Conservation (phyloP, 2,888 invertebrate genomes). For the Agrotis clavis region DNA sequence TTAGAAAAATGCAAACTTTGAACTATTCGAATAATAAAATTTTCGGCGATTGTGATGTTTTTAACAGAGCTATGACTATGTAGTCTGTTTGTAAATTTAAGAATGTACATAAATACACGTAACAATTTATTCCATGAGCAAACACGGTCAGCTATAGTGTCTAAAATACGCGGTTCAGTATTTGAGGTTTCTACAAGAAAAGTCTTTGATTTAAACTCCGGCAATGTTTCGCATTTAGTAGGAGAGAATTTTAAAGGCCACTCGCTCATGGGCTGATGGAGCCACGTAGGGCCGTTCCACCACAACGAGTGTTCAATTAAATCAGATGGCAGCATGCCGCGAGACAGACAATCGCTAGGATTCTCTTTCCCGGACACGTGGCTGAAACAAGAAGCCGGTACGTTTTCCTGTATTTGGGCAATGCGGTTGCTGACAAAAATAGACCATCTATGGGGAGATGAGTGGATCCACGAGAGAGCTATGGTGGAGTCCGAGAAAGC, state of each 20-base stretch:
- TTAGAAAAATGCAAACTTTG: too few species aligned
- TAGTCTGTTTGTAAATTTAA: neutral
- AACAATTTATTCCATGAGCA: neutral
- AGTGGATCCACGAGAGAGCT: neutral
- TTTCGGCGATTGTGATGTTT: neutral
- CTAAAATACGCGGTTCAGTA: neutral
- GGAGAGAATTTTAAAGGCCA: neutral
- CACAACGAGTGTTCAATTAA: slow-evolving; percentile 1
- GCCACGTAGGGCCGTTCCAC: neutral
- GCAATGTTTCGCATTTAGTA: neutral
- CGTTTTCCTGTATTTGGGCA: neutral
- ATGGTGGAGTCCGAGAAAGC: neutral
- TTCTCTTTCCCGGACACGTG: neutral
- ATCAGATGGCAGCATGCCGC: neutral
- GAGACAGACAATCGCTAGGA: neutral
- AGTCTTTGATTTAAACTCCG: neutral
- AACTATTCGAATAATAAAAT: neutral
- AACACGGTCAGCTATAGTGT: neutral
- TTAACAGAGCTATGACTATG: neutral
- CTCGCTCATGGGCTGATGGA: neutral
- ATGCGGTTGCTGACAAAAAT: neutral
- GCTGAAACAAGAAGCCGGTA: neutral
- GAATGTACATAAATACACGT: neutral
- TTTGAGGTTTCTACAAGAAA: neutral
- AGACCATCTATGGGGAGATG: slow-evolving; percentile 1